Evolutionary conservation across 2,113 vertebrate genomes (phyloP), one percentile per base, ranked within the genome.

Genomic region (Pelvicachromis taeniatus): DNA sequence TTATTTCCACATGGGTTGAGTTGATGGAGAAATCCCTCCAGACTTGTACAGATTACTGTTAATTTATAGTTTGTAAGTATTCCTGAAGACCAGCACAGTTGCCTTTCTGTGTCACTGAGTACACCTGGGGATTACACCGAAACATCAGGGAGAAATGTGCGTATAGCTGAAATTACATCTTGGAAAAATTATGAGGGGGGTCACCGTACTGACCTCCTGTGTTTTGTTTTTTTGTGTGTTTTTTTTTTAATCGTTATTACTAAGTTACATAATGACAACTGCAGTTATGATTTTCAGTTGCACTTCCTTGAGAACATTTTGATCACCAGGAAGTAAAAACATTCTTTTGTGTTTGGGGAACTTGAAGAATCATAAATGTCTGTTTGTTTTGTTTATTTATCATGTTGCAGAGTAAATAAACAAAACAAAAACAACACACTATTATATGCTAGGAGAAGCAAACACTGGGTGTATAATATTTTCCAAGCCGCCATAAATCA

Each of bases 11-110:
- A 84, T 92, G 87, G 78, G 54, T 21, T 40, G 23, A 29, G 56
- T 88, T 93, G 91, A 94, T 93, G 77, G 91, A 93, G 87, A 92
- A 68, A 75, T 91, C 89, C 92, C 92, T 81, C 83, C 52, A 86
- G 90, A 84, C 88, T 90, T 91, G 84, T 79, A 82, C 81, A 59
- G 87, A 90, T 94, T 88, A 90, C 90, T 93, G 90, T 94, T 91
- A 88, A 94, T 95, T 94, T 90, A 80, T 79, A 83, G 54, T 91
- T 92, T 91, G 85, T 89, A 92, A 93, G 88, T 95, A 93, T 87
- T 89, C 89, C 93, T 94, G 91, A 94, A 89, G 87, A 38, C 35
- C 84, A 33, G 87, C 63, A 81, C 45, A 23, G 52, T 81, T 38
- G 81, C 29, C 77, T 81, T 86, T 82, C 82, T 88, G 52, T 89